phyloP scores from a whole-genome alignment of 2,797 vertebrate genomes.

The Periophthalmus magnuspinnatus region DNA sequence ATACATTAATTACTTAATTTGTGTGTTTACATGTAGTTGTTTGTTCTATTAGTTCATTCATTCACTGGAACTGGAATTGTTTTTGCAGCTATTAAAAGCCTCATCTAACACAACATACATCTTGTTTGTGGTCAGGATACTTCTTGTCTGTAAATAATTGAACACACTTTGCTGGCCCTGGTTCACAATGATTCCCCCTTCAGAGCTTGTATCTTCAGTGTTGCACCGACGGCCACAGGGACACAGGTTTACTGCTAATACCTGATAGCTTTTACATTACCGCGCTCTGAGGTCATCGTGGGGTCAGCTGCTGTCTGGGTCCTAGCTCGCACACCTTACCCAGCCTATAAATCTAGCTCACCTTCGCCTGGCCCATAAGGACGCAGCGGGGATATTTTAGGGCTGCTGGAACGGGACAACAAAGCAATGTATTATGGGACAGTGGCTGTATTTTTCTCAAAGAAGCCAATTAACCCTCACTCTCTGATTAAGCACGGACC shows the following conservation, averaged over 20 bases:
- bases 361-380: conserved; percentile 46
- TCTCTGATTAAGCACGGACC: conserved; percentile 65
- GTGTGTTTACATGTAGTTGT: not conserved
- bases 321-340: conserved; percentile 45
- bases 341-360: conserved; percentile 68
- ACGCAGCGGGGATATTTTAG: conserved; percentile 32
- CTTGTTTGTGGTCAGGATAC: conserved; percentile 50
- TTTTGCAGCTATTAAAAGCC: not conserved
- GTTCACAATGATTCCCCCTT: conserved; percentile 31
- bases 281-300: conserved; percentile 39
- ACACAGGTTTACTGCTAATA: conserved; percentile 38
- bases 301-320: conserved; percentile 61
- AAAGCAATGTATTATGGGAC: conserved; percentile 1
- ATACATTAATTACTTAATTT: not conserved
- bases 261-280: conserved; percentile 35
- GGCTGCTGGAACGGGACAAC: conserved; percentile 27
- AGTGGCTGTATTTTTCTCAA: conserved; percentile 63
- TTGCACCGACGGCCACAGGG: conserved; percentile 8
- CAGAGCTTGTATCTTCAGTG: conserved; percentile 1
- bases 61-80: not conserved
- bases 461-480: conserved; percentile 67
- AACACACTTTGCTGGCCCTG: conserved; percentile 31
- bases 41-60: not conserved
- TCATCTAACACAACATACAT: conserved; percentile 26
- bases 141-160: conserved; percentile 64